A percentile compares a stretch with the other conserved stretches of the same genome.
phyloP scores from a whole-genome alignment of 2,113 vertebrate species.

The Toxotes chatareus region DNA sequence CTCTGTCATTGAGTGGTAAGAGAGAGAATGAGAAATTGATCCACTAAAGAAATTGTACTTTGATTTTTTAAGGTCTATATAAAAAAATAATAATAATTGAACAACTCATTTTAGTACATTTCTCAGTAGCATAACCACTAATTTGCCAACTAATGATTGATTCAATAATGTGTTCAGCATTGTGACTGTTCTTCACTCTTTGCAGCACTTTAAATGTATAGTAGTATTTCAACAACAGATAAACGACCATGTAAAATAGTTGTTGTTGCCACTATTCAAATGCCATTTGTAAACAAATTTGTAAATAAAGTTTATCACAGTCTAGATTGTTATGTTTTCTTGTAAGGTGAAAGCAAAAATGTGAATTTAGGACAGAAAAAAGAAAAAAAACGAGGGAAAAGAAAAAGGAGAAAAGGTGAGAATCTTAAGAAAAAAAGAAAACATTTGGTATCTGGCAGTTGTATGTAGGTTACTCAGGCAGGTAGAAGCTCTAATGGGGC shows the following conservation, averaged over 20 bases:
- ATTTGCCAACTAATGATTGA: not conserved
- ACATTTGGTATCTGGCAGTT: constrained; percentile 35
- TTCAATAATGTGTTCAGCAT: not conserved
- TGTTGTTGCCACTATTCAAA: not conserved
- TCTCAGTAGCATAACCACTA: not conserved
- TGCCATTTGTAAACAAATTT: not conserved
- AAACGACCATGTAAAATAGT: not conserved
- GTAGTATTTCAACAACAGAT: not conserved
- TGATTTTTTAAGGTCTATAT: not conserved
- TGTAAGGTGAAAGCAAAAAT: constrained; percentile 6
- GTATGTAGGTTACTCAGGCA: constrained; percentile 63
- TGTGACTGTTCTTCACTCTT: not conserved
- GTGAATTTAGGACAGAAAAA: not conserved
- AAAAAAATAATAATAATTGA: not conserved
- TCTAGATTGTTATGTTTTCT: not conserved
- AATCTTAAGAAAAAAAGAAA: not conserved
- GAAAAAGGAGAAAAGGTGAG: not conserved
- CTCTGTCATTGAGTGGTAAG: not conserved
- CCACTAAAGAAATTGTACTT: not conserved
- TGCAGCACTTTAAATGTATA: not conserved
- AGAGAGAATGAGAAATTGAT: not conserved
- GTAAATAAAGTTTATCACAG: not conserved
- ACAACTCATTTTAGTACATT: not conserved
- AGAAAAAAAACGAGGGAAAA: not conserved
- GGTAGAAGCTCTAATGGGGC: constrained; percentile 54